Conservation (phyloP, 2,113 vertebrate species). For the Suricata suricatta region DNA sequence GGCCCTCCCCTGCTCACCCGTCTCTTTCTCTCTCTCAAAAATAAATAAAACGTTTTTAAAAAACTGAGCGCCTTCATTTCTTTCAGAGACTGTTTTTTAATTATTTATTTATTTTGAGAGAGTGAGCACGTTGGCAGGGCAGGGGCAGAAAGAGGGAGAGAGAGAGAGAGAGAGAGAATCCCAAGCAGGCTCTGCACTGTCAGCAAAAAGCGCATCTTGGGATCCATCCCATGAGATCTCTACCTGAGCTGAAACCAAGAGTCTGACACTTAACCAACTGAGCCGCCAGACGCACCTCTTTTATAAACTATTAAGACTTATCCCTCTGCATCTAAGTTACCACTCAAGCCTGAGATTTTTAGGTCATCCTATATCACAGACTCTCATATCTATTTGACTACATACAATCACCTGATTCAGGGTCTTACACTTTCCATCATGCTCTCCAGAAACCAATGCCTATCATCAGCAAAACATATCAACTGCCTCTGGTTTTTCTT, state of each 20-base stretch:
- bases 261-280: no score
- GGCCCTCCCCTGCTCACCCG: no score
- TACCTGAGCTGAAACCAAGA: no score
- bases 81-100: background rate
- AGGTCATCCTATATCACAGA: background rate
- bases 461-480: background rate
- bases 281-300: background rate
- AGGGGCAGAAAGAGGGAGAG: no score
- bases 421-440: rapidly evolving
- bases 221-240: no score
- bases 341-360: background rate
- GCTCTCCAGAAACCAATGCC: background rate
- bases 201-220: no score
- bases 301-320: background rate
- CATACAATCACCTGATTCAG: background rate
- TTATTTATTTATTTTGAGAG: no score
- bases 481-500: background rate
- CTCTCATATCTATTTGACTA: background rate
- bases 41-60: no score
- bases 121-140: no score
- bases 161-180: no score
- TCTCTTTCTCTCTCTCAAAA: no score
- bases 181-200: no score
- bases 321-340: background rate
- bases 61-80: background rate